Percentiles rank a stretch among this genome's conserved stretches.
Evolutionary conservation across 2,797 vertebrate genomes (phyloP).

Genomic region (Phyllotis vaccarum): DNA sequence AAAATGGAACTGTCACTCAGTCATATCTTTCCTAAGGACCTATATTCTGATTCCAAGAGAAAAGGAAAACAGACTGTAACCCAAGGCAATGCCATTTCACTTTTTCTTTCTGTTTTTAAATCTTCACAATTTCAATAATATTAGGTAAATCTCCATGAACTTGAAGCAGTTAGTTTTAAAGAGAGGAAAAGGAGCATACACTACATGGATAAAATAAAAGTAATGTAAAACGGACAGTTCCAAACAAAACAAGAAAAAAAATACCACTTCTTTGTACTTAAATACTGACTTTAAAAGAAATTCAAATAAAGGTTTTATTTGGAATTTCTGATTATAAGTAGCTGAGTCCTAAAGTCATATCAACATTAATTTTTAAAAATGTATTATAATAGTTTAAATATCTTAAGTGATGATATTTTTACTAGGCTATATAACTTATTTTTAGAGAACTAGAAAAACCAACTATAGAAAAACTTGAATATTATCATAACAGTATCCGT

Average conservation of each 20-base stretch:
- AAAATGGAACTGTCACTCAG: neutral
- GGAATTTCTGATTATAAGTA: neutral
- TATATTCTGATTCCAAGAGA: conserved; percentile 19
- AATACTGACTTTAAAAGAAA: neutral
- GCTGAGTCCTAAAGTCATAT: neutral
- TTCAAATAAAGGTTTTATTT: conserved; percentile 30
- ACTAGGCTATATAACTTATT: conserved; percentile 30
- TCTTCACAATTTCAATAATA: conserved; percentile 42
- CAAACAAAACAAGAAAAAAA: conserved; percentile 44
- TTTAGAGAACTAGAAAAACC: conserved; percentile 61
- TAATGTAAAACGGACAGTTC: conserved; percentile 3
- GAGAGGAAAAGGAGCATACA: neutral
- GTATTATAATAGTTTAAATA: neutral
- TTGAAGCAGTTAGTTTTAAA: conserved; percentile 16
- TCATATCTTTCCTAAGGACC: neutral
- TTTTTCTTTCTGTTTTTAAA: neutral
- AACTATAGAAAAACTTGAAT: conserved; percentile 29
- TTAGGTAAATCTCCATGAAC: conserved; percentile 27
- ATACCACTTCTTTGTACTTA: conserved; percentile 19
- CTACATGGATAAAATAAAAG: conserved; percentile 55
- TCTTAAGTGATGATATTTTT: conserved; percentile 22
- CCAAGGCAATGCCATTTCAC: neutral
- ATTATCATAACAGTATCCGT: neutral
- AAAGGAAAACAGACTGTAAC: conserved; percentile 49
- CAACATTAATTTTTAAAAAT: conserved; percentile 14